These are phyloP conservation scores for Hypotaenidia okinawae DNA, from an alignment of 2,797 vertebrate genomes.

Conservation along the genomic window DNA sequence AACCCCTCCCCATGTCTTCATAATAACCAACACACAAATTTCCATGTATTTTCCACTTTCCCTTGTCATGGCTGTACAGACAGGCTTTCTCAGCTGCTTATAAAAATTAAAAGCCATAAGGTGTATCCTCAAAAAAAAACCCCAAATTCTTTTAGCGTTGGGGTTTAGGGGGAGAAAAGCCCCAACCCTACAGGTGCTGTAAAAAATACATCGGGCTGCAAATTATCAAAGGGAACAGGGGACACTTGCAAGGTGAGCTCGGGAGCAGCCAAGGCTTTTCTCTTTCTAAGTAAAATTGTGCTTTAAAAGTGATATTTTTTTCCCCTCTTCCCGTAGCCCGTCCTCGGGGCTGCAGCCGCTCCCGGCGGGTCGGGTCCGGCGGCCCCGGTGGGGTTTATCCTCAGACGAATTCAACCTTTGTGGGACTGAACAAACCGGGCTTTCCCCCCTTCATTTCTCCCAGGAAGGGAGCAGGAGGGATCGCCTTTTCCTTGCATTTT, in stretches of 20 bases:
- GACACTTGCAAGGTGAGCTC: not conserved
- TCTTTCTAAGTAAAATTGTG: not conserved
- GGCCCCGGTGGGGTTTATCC: not conserved
- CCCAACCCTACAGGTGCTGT: too few relatives aligned
- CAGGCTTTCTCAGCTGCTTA: not conserved
- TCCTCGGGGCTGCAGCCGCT: not conserved
- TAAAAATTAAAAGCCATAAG: not conserved
- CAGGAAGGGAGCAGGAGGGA: not conserved
- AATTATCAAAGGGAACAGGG: too few relatives aligned
- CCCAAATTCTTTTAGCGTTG: not conserved
- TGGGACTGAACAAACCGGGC: rapidly evolving
- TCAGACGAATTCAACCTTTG: not conserved
- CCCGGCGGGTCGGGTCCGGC: not conserved
- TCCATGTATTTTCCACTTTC: not conserved
- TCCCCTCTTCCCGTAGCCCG: too few relatives aligned
- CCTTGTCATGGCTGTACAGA: not conserved
- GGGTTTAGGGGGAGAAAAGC: not conserved
- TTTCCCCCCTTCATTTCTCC: not conserved
- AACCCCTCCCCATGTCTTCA: rapidly evolving
- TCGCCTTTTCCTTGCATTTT: not conserved
- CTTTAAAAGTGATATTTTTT: not conserved
- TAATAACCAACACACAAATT: rapidly evolving
- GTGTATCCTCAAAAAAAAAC: too few relatives aligned
- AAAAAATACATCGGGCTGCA: not conserved
- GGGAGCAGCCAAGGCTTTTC: not conserved